Base-by-base conservation (phyloP, 2,888 invertebrate species). In the Notodonta dromedarius region DNA sequence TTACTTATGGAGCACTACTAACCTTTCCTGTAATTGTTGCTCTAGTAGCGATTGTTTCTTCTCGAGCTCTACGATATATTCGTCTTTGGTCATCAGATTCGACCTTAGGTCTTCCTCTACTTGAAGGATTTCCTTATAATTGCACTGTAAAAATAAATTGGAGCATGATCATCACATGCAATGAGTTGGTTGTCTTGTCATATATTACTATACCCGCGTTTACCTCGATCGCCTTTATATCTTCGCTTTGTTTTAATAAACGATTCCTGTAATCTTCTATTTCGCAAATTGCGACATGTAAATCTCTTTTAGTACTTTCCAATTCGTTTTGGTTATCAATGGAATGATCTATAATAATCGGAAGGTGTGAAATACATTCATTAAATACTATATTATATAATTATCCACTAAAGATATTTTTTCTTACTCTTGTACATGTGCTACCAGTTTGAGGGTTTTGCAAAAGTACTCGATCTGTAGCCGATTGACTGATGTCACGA, bases 1-100 rank as follows among this genome's bases (percentile, higher is more conserved):
- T 40, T 40, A 40, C 9, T 9, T 42, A 4, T 42, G 12, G 11
- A 12, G 42, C 11, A 42, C 24, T 2, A 40, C 35, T 58, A 63
- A 88, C 89, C 85, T 87, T 65, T 90, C 87, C 66, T 83, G 79
- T 55, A 87, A 68, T 64, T 86, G 84, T 60, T 85, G 71, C 74
- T 87, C 83, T 50, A 90, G 67, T 44, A 77, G 62, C 5, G 60
- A 57, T 53, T 82, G 76, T 68, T 85, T 87, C 46, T 78, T 82
- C 77, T 89, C 85, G 48, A 92, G 79, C 57, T 87, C 83, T 44
- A 59, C 39, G 50, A 90, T 85, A 60, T 80, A 79, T 64, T 87
- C 82, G 32, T 87, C 82, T 76, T 88, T 91, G 11, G 65, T 71
- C 40, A 66, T 69, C 42, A 91, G 51, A 51, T 84, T 81, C 56